Conservation (phyloP, 2,797 vertebrate species). For the Percopsis omiscomaycus region DNA sequence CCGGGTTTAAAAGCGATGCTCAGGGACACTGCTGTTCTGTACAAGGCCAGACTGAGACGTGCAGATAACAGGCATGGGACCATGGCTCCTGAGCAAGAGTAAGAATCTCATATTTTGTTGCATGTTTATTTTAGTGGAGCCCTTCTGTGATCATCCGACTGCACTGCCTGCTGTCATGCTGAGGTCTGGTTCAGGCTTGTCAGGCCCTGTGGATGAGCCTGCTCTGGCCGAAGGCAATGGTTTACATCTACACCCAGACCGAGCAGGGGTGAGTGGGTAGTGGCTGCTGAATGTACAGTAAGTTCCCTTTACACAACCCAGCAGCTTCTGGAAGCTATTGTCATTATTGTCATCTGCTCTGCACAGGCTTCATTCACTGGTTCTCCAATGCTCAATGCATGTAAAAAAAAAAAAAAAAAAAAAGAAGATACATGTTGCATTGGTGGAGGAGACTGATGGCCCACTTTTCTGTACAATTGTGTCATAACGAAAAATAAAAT, state of each 20-base stretch:
- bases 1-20: too few relatives aligned
- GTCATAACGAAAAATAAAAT: neutral
- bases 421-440: too few relatives aligned
- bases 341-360: constrained; percentile 36
- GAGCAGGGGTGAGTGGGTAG: constrained; percentile 36
- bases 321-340: constrained; percentile 43
- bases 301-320: constrained; percentile 44
- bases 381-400: constrained; percentile 18
- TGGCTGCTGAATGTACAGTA: constrained; percentile 34
- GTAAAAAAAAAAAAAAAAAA: constrained; percentile 5
- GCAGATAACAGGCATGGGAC: constrained; percentile 12
- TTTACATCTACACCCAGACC: constrained; percentile 45
- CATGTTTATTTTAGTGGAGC: constrained; percentile 22
- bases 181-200: constrained; percentile 49
- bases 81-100: constrained; percentile 13
- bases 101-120: constrained; percentile 19
- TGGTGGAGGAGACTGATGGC: too few relatives aligned
- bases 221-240: constrained; percentile 34
- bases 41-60: neutral
- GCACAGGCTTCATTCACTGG: constrained; percentile 36
- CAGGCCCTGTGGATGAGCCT: constrained; percentile 44
- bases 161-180: constrained; percentile 45
- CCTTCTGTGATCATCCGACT: constrained; percentile 40
- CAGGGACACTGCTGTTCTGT: neutral
- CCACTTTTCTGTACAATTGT: too few relatives aligned